Conservation (phyloP, 2,113 vertebrate genomes). For the Scartelaos histophorus region DNA sequence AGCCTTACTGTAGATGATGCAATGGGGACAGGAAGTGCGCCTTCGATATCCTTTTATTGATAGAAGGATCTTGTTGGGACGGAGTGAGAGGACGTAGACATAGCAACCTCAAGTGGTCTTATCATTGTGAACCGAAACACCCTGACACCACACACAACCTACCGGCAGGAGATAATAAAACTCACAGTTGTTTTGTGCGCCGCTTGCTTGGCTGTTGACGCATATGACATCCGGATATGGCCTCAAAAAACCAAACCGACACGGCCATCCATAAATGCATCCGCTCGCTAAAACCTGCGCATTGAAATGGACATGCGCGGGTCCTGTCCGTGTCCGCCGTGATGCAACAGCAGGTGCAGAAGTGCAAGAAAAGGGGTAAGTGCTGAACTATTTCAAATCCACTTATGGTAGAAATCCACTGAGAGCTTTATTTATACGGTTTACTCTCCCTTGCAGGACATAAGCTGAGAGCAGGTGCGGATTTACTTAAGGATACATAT, state of each 20-base stretch:
- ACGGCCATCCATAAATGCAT: conserved; percentile 14
- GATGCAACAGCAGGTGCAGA: conserved; percentile 51
- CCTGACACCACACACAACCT: conserved; percentile 22
- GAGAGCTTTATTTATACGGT: conserved; percentile 24
- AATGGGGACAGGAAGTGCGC: conserved; percentile 42
- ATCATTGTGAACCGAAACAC: conserved; percentile 41
- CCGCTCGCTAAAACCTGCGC: conserved; percentile 16
- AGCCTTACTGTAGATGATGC: conserved; percentile 28
- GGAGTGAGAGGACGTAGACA: conserved; percentile 35
- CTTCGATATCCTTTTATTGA: conserved; percentile 42
- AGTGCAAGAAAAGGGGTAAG: conserved; percentile 38
- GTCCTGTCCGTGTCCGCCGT: conserved; percentile 15
- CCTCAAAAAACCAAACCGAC: conserved; percentile 16
- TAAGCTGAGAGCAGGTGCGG: not conserved
- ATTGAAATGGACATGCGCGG: conserved; percentile 18
- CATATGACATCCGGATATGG: conserved; percentile 27
- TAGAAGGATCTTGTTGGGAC: conserved; percentile 41
- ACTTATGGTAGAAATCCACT: conserved; percentile 11
- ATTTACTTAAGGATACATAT: not conserved
- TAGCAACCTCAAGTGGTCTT: conserved; percentile 51
- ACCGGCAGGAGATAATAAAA: conserved; percentile 39
- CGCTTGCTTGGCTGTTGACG: conserved; percentile 33
- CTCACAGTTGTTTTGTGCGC: conserved; percentile 1
- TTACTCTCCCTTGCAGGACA: not conserved
- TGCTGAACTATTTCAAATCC: conserved; percentile 15